Evolutionary conservation across 1,140 invertebrate genomes (phyloP), one percentile per base, ranked within the genome.

Genomic region (Drosophila saltans): DNA sequence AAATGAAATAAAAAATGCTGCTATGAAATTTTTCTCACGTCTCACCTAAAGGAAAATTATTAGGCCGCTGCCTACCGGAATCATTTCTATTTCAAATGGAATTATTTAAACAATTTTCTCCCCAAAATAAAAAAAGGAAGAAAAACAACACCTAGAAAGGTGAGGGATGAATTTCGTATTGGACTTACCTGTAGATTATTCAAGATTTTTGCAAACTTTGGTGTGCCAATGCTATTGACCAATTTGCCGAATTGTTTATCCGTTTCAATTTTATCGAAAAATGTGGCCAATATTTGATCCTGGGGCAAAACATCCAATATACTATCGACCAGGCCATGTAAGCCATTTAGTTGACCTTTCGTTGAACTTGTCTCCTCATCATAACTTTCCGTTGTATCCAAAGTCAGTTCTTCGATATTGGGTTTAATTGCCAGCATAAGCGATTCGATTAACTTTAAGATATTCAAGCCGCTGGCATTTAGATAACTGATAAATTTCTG

Each of bases 241-340:
- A 92, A 70, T 41, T 72, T 75, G 30, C 80, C 69, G 55, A 92
- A 92, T 60, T 88, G 82, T 69, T 88, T 77, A 74, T 86, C 83
- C 68, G 75, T 69, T 57, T 92, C 89, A 45, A 81, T 77, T 65
- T 91, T 90, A 33, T 91, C 88, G 66, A 92, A 91, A 63, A 92
- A 92, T 5, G 78, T 81, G 45, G 81, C 77, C 41, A 88, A 58
- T 56, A 92, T 86, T 66, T 92, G 80, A 74, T 92, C 91, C 74
- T 80, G 80, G 26, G 91, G 91, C 76, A 92, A 36, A 10, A 78
- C 58, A 26, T 88, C 85, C 36, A 92, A 71, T 24, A 92, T 71
- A 56, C 83, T 81, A 58, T 92, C 88, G 8, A 91, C 80, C 56
- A 92, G 66, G 0, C 88, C 91, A 11, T 91, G 91, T 55, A 92